Conservation (phyloP, 2,113 vertebrate genomes). For the Cavia aperea region DNA sequence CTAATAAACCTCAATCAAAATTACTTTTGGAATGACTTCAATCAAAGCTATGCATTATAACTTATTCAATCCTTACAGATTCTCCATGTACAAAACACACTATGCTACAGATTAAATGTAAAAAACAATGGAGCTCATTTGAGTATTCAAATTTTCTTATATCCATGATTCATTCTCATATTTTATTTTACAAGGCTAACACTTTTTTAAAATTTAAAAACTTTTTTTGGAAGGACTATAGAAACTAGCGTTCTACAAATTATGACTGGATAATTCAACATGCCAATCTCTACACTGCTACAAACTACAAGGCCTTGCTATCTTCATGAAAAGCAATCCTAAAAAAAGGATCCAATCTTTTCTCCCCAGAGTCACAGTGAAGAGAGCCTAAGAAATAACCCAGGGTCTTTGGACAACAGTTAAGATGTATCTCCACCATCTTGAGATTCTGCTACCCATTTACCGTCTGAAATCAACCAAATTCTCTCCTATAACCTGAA, state of each 20-base stretch:
- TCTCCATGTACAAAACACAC: constrained; percentile 8
- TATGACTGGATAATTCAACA: constrained; percentile 3
- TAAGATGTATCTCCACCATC: neutral
- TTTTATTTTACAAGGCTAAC: constrained; percentile 15
- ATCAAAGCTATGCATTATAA: neutral
- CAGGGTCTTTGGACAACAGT: neutral
- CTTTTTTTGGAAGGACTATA: neutral
- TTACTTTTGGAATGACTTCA: constrained; percentile 20
- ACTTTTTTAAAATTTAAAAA: neutral
- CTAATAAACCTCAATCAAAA: constrained; percentile 25
- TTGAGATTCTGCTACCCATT: neutral
- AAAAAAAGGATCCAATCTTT: neutral
- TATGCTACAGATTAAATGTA: neutral
- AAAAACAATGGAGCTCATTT: constrained; percentile 3
- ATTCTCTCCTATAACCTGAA: constrained; percentile 20
- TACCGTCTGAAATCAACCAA: neutral
- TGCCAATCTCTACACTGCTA: neutral
- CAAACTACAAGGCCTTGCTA: neutral
- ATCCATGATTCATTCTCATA: constrained; percentile 4
- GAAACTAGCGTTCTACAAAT: neutral
- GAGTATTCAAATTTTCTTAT: neutral
- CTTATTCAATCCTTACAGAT: neutral
- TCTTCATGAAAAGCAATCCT: neutral
- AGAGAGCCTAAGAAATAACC: constrained; percentile 13
- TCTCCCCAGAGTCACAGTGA: neutral